These are phyloP conservation scores for Haliaeetus leucogaster DNA, from an alignment of 2,113 vertebrate species.

Conservation along the genomic window DNA sequence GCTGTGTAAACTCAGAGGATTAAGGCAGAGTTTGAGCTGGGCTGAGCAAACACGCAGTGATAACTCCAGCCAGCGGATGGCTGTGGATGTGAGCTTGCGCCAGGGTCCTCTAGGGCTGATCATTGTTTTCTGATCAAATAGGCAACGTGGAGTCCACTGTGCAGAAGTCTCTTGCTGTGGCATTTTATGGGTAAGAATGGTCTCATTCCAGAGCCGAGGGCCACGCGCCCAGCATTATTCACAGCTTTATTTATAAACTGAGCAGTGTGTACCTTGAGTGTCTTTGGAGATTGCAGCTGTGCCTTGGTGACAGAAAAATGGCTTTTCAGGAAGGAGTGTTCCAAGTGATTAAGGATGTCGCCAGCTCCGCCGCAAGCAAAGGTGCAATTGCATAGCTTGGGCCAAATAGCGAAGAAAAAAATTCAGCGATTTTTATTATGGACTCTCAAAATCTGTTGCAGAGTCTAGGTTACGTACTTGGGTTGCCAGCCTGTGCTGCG, in stretches of 20 bases:
- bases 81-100: neutral
- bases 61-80: neutral
- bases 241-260: neutral
- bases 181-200: neutral
- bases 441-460: neutral
- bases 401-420: neutral
- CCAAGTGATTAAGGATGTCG: neutral
- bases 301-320: neutral
- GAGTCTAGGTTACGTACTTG: neutral
- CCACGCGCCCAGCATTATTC: neutral
- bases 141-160: neutral
- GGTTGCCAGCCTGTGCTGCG: neutral
- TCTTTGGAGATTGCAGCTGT: neutral
- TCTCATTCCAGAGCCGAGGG: neutral
- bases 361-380: neutral
- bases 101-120: neutral
- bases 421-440: neutral
- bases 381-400: neutral
- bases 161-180: neutral
- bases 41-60: conserved; percentile 2
- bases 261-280: neutral
- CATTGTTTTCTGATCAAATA: neutral
- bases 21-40: conserved; percentile 4
- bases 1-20: conserved; percentile 26
- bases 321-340: neutral